Evolutionary conservation across 1,140 invertebrate genomes (phyloP), one percentile per base, ranked within the genome.

Genomic region (Aphidius gifuensis): DNA sequence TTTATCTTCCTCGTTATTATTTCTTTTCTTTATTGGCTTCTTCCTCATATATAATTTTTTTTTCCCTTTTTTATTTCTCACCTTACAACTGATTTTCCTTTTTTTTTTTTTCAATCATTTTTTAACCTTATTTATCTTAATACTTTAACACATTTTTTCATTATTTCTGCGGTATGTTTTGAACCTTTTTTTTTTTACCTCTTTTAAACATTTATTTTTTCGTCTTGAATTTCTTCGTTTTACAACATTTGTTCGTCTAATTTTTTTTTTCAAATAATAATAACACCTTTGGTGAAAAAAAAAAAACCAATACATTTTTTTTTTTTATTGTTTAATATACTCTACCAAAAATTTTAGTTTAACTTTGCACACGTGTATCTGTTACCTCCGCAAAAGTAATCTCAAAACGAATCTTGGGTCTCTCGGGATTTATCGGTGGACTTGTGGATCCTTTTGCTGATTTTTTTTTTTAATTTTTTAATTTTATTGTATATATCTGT

Each of bases 311-410:
- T n/a, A n/a, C n/a, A n/a, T n/a, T n/a, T 23, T 23, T 23, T 23
- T 23, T 23, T 23, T 23, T 23, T 23, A 3, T 23, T 23, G 23
- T 23, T 23, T 23, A 23, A 23, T 23, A 23, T 23, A 23, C 23
- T 23, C 23, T 23, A 23, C 39, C 50, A 53, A 55, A 55, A 55
- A 55, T 55, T 43, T 55, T 38, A 38, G 7, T 44, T 53, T 53
- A 8, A 21, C 38, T 9, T 5, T 11, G 4, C 40, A 43, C 40
- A 38, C 23, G 50, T 39, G 32, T 11, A 38, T 38, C 23, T 53
- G 40, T 53, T 55, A 62, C 61, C 61, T 45, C 61, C 54, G 55
- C 61, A 55, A 63, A 63, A 55, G 61, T 58, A 53, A 63, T 63
- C 61, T 63, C 43, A 55, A 16, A 63, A 63, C 47, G 56, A 55